Percentiles rank a stretch among this genome's conserved stretches.
phyloP scores from a whole-genome alignment of 2,888 invertebrate species.

The Bruchidius siliquastri region DNA sequence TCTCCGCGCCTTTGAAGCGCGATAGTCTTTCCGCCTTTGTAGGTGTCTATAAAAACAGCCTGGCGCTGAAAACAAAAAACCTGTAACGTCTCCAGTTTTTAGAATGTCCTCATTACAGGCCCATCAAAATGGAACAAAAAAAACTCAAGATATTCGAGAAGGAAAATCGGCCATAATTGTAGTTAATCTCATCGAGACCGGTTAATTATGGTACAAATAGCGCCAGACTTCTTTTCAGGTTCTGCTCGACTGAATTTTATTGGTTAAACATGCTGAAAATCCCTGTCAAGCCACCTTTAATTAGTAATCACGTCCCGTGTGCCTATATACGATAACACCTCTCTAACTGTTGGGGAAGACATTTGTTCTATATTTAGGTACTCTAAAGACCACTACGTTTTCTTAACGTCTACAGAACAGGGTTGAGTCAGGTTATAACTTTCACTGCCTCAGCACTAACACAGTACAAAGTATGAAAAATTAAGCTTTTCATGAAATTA shows the following conservation, averaged over 20 bases:
- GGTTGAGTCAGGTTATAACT: too few species aligned
- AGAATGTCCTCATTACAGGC: not conserved
- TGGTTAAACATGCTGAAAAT: not conserved
- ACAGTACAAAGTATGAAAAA: too few species aligned
- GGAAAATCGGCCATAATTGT: not conserved
- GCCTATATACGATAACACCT: not conserved
- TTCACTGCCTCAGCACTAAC: too few species aligned
- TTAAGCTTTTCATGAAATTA: too few species aligned
- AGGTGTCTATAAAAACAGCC: too few species aligned
- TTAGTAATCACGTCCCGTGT: not conserved
- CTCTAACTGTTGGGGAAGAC: not conserved
- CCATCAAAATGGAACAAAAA: not conserved
- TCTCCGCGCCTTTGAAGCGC: too few species aligned
- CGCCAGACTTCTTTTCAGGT: not conserved
- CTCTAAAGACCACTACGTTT: not conserved
- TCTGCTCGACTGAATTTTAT: not conserved
- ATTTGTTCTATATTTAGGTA: not conserved
- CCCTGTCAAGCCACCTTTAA: not conserved
- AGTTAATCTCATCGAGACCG: not conserved
- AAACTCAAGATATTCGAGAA: not conserved
- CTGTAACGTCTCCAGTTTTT: not conserved
- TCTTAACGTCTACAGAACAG: not conserved
- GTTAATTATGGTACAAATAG: not conserved
- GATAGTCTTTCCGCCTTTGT: too few species aligned
- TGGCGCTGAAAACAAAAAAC: too few species aligned